Base-by-base conservation (phyloP, 1,140 invertebrate genomes). In the Zaprionus africanus region DNA sequence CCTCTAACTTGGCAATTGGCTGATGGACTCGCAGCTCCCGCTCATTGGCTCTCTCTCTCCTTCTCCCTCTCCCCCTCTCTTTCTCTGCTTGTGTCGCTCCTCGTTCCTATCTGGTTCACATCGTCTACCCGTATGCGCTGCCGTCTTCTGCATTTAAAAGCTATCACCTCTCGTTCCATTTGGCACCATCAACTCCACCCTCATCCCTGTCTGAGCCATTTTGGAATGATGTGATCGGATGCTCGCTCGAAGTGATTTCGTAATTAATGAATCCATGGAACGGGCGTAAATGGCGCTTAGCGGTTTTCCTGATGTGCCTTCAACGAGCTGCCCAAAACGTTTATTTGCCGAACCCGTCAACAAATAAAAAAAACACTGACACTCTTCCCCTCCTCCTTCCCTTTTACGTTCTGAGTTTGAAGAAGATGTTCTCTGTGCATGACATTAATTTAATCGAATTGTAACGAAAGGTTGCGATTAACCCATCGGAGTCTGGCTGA, bases 231-330 rank as follows among this genome's bases (percentile, higher is more conserved):
- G 75, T 79, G 84, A 87, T 87, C 84, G 84, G 84, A 88, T 90
- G 85, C 81, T 70, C 75, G 70, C 85, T 84, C 78, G 68, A 84
- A 78, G 85, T 84, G 84, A 87, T 90, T 90, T 84, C 78, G 84
- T 90, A 87, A 90, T 87, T 87, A 87, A 87, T 87, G 84, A 90
- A 87, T 76, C 77, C 79, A 65, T 70, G 81, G 76, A 74, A 66
- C 60, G 76, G 70, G 76, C 71, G 73, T 64, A 73, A 74, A 68
- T 73, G 66, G 62, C 60, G 69, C 76, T 87, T 84, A 88, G 81
- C 70, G 83, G 81, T 87, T 82, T 77, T 38, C 78, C 66, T 77
- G 65, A 68, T 68, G 65, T 54, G 57, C 57, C 15, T 28, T 75
- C 66, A 69, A 41, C 59, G 66, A 49, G 53, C 65, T 70, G 66